phyloP scores from a whole-genome alignment of 2,888 invertebrate species.

The Chaitophorus viminalis region DNA sequence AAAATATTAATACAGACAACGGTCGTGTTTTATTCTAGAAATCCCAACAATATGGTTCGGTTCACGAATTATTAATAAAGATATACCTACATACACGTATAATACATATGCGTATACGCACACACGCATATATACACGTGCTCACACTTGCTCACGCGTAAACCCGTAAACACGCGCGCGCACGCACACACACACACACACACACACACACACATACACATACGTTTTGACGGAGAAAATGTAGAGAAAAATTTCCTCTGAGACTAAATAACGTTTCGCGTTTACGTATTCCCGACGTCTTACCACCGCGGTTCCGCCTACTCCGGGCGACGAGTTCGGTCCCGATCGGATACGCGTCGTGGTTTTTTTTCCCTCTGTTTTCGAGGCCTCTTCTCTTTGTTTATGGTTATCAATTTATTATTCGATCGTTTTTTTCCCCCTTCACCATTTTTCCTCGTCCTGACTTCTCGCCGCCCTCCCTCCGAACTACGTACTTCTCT shows the following conservation, averaged over 20 bases:
- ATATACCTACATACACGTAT: background rate
- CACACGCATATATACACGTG: background rate
- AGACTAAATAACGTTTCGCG: constrained; percentile 41
- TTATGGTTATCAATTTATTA: constrained; percentile 34
- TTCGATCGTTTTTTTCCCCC: background rate
- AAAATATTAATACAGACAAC: constrained; percentile 58
- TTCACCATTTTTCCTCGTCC: background rate
- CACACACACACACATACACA: background rate
- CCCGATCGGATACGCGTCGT: background rate
- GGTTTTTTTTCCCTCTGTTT: background rate
- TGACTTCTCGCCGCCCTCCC: background rate
- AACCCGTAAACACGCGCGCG: background rate
- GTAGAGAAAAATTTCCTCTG: constrained; percentile 19
- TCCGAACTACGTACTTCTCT: too few species aligned
- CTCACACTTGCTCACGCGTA: background rate
- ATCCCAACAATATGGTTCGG: constrained; percentile 47
- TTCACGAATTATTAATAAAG: constrained; percentile 56
- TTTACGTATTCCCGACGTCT: constrained; percentile 26
- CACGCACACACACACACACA: background rate
- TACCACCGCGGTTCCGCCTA: background rate
- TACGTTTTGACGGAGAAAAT: background rate
- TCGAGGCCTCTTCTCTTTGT: background rate
- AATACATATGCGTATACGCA: background rate
- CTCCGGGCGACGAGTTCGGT: background rate
- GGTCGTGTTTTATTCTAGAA: constrained; percentile 46